Conservation (phyloP, 2,888 invertebrate genomes). For the Eupeodes luniger region DNA sequence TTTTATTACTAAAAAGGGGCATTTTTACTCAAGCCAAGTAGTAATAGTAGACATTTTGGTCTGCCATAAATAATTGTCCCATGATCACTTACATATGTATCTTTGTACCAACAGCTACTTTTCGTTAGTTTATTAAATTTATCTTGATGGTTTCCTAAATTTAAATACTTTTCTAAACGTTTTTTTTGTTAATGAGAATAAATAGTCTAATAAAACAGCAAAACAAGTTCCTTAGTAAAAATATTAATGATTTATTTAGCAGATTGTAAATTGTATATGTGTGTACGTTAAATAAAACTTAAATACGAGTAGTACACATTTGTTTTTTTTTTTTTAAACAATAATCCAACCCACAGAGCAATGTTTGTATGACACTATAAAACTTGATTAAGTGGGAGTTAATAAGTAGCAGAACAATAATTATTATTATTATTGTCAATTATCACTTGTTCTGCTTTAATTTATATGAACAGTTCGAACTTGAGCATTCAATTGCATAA, state of each 20-base stretch:
- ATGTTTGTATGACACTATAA: slow-evolving; percentile 6
- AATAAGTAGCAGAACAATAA: neutral
- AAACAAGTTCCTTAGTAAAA: slow-evolving; percentile 15
- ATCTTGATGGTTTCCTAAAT: too few species aligned
- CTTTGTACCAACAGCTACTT: too few species aligned
- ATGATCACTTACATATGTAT: too few species aligned
- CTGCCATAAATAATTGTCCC: too few species aligned
- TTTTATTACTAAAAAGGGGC: too few species aligned
- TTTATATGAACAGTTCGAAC: slow-evolving; percentile 79
- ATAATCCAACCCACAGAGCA: slow-evolving; percentile 9
- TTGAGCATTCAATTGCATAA: slow-evolving; percentile 87
- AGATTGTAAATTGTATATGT: slow-evolving; percentile 44
- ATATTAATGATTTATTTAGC: slow-evolving; percentile 43
- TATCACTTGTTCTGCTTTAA: slow-evolving; percentile 5
- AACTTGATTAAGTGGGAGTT: neutral
- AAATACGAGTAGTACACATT: neutral
- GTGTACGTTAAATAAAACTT: slow-evolving; percentile 17
- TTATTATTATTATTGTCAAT: slow-evolving; percentile 27
- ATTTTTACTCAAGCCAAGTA: too few species aligned
- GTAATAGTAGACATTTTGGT: too few species aligned
- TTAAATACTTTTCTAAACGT: too few species aligned
- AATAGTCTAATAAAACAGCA: neutral
- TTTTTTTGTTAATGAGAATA: too few species aligned
- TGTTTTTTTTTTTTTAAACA: neutral
- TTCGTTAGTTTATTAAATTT: too few species aligned